Evolutionary conservation across 2,113 vertebrate species (phyloP).

Genomic region (Mustelus asterias): DNA sequence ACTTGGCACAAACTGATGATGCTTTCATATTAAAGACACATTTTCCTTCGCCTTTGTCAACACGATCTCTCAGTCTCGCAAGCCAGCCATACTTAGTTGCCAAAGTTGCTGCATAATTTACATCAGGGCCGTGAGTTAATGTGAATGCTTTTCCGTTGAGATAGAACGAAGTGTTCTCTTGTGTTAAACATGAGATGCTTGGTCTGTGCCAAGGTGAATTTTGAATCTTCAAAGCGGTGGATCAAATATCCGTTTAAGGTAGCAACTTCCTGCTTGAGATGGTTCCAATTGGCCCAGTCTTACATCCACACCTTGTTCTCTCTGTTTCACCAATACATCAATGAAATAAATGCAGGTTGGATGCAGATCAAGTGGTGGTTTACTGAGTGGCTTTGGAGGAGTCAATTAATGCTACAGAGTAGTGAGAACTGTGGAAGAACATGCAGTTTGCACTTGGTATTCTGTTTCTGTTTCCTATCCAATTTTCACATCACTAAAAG

Average conservation of each 20-base stretch:
- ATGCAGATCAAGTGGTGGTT: background rate
- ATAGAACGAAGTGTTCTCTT: background rate
- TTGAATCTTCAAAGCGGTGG: background rate
- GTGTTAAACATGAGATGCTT: background rate
- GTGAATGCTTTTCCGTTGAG: background rate
- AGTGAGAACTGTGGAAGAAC: background rate
- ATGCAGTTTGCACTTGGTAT: background rate
- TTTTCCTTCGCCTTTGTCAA: background rate
- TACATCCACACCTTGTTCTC: background rate
- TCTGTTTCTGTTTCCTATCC: background rate
- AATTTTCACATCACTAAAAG: background rate
- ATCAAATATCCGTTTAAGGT: background rate
- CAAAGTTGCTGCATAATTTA: background rate
- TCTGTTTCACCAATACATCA: background rate
- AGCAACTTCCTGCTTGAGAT: background rate
- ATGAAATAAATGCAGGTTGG: conserved; percentile 4
- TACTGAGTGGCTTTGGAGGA: background rate
- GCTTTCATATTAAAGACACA: background rate
- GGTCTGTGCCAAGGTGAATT: background rate
- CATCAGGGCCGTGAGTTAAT: background rate
- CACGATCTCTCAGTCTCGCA: background rate
- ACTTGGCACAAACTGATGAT: background rate
- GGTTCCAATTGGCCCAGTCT: background rate
- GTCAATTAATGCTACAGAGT: background rate
- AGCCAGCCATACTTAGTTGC: background rate